A percentile compares a stretch with the other conserved stretches of the same genome.
Evolutionary conservation across 2,113 vertebrate genomes (phyloP).

Genomic region (Typhlomys cinereus): DNA sequence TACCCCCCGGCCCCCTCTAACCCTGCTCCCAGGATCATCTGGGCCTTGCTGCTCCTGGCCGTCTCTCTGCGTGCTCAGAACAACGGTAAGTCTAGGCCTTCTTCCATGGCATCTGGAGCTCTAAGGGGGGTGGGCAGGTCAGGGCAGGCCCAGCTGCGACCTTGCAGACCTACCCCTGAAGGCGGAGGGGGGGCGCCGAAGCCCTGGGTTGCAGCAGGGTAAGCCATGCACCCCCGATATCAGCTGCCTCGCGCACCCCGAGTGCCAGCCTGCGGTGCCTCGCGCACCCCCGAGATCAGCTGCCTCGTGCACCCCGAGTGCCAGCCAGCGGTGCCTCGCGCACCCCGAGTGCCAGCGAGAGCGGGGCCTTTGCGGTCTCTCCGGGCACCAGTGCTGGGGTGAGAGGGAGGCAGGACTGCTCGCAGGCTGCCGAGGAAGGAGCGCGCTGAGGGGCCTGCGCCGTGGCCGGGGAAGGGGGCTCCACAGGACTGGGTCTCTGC

Average conservation of each 20-base stretch:
- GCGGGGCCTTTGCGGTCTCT: too few species aligned
- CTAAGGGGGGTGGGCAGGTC: rapidly evolving
- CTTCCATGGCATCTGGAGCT: too few species aligned
- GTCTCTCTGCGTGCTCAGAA: neutral
- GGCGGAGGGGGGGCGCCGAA: rapidly evolving
- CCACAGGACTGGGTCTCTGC: neutral
- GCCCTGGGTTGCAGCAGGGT: neutral
- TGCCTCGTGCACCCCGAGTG: neutral
- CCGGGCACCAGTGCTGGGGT: neutral
- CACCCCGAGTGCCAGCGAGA: neutral
- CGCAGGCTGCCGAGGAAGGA: neutral
- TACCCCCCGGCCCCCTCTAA: rapidly evolving
- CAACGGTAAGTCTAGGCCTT: neutral
- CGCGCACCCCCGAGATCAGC: neutral
- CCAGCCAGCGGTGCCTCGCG: too few species aligned
- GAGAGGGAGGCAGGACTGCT: neutral
- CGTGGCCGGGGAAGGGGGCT: neutral
- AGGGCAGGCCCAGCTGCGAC: neutral
- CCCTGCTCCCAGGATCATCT: rapidly evolving
- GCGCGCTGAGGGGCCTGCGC: too few species aligned
- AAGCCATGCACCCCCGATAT: neutral
- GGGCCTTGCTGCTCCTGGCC: neutral
- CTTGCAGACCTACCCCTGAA: neutral
- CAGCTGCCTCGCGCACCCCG: too few species aligned
- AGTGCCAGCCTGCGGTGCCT: too few species aligned